These are phyloP conservation scores for Clistopyga incitator DNA, from an alignment of 2,888 invertebrate genomes.

Conservation along the genomic window DNA sequence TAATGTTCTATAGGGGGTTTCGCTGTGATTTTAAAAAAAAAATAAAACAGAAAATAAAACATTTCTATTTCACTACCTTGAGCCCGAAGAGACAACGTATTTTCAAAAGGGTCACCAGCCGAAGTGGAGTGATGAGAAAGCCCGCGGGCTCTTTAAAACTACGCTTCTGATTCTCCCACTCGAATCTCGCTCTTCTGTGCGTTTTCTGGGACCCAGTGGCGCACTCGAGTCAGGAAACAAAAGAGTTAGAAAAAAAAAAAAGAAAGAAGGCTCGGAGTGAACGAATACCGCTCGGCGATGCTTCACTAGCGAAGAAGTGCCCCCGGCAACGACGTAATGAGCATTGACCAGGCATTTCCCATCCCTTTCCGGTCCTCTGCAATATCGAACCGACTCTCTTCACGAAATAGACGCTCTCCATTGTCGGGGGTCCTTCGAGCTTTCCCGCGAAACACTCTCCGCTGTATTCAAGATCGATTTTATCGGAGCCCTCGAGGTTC, in stretches of 20 bases:
- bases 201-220: conserved; percentile 42
- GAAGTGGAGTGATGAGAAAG: conserved; percentile 38
- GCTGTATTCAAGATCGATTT: conserved; percentile 44
- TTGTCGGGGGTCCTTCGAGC: conserved; percentile 28
- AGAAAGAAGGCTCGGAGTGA: conserved; percentile 1
- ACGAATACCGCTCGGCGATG: conserved; percentile 21
- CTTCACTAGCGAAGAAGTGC: conserved; percentile 57
- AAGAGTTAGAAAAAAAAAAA: conserved; percentile 52
- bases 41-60: too few relatives aligned
- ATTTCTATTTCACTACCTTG: conserved; percentile 17
- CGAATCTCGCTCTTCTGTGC: conserved; percentile 54
- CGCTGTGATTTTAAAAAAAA: background rate
- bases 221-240: conserved; percentile 61
- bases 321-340: conserved; percentile 65
- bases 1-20: conserved; percentile 3
- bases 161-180: conserved; percentile 46
- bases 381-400: conserved; percentile 1
- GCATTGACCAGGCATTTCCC: conserved; percentile 64
- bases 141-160: conserved; percentile 54
- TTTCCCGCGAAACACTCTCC: background rate
- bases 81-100: conserved; percentile 43
- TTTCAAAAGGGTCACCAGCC: conserved; percentile 38
- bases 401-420: conserved; percentile 22
- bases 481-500: conserved; percentile 22
- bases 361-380: conserved; percentile 29